phyloP scores from a whole-genome alignment of 2,113 vertebrate genomes.

The Hippopotamus amphibius region DNA sequence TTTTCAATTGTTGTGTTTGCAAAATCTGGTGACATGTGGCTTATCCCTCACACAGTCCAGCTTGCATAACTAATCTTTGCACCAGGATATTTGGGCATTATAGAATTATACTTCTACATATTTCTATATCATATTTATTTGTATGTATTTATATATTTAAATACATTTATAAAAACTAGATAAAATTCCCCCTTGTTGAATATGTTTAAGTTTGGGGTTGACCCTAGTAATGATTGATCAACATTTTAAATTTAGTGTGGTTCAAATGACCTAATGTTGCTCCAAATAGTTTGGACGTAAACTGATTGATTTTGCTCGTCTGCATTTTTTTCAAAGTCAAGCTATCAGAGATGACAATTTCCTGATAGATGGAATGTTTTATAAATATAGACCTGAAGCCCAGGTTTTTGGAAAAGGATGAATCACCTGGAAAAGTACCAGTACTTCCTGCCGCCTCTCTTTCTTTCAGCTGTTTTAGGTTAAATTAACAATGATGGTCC shows the following conservation, averaged over 20 bases:
- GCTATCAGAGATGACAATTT: conserved; percentile 2
- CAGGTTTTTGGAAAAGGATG: not conserved
- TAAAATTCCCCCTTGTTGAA: not conserved
- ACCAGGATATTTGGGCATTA: not conserved
- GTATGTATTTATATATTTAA: not conserved
- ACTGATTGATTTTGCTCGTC: not conserved
- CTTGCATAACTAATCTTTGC: not conserved
- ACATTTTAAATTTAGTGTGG: conserved; percentile 12
- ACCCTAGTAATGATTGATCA: not conserved
- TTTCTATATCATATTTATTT: not conserved
- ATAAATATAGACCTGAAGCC: not conserved
- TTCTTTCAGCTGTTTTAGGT: not conserved
- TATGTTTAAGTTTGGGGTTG: not conserved
- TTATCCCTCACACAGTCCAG: not conserved
- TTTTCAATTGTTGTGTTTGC: not conserved
- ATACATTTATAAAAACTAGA: not conserved
- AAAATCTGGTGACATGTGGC: not conserved
- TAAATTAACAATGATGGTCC: not conserved
- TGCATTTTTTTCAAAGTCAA: not conserved
- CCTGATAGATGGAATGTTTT: not conserved
- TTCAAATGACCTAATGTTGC: not conserved
- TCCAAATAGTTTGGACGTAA: not conserved
- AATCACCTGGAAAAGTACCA: not conserved
- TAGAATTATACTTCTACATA: not conserved
- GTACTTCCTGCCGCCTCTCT: not conserved